phyloP scores from a whole-genome alignment of 30 jellyfish, hydroid and myxozoan species.

The Cassiopea xamachana region DNA sequence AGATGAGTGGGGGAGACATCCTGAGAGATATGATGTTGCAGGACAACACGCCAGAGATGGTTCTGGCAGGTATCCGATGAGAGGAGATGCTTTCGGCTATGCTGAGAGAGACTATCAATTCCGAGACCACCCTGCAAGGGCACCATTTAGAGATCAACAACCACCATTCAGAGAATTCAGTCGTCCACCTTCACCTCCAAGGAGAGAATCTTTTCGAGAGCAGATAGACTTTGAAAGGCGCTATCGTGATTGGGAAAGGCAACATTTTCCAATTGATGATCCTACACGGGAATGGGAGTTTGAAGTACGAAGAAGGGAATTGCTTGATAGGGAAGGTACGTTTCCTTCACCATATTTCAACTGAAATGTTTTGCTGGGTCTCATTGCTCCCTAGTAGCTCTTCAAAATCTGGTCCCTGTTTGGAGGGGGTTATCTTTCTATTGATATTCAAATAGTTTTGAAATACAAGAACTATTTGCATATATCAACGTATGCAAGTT shows the following conservation, averaged over 20 bases:
- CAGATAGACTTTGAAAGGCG: constrained; percentile 63
- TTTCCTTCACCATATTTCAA: neutral
- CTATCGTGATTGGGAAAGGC: constrained; percentile 70
- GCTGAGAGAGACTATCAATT: constrained; percentile 2
- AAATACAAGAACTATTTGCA: too few relatives aligned
- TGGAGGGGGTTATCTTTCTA: too few relatives aligned
- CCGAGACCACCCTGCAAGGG: constrained; percentile 23
- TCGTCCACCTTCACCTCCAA: constrained; percentile 49
- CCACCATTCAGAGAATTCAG: neutral
- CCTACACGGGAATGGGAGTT: constrained; percentile 78
- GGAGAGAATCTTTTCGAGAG: constrained; percentile 60
- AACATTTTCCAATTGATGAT: constrained; percentile 68
- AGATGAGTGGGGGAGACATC: constrained; percentile 9
- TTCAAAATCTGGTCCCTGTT: too few relatives aligned
- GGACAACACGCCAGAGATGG: constrained; percentile 15
- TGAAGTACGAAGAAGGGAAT: constrained; percentile 76
- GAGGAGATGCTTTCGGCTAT: constrained; percentile 37
- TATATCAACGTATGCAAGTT: too few relatives aligned
- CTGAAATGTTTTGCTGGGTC: neutral
- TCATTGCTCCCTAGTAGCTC: neutral
- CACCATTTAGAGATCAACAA: constrained; percentile 20
- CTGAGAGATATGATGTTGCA: neutral
- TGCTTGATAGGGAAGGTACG: constrained; percentile 48
- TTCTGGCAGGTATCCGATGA: constrained; percentile 11
- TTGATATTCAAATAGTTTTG: too few relatives aligned